Evolutionary conservation across 2,797 vertebrate species (phyloP), one percentile per base, ranked within the genome.

Genomic region (Myiotriccus ornatus): DNA sequence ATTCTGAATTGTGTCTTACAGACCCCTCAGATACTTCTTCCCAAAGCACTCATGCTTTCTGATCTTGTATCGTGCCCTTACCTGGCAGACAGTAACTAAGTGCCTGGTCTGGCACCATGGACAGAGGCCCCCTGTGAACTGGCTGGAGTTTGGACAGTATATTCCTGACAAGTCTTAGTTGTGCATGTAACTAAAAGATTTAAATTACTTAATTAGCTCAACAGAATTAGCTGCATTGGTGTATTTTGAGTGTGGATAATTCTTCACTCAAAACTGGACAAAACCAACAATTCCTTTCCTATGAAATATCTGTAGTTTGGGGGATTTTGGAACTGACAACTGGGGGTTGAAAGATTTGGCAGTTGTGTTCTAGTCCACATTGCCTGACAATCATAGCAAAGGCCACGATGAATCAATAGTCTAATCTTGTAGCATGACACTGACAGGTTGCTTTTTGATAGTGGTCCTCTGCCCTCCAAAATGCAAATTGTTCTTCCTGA

Each of bases 91-190:
- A 37, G 23, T 23, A 30, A 25, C 7, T 44, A 7, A 55, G 53
- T 64, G 49, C 7, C 34, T 64, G 55, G 15, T 23, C 37, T 87
- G 93, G 83, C 76, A 96, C 84, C 93, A 92, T 77, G 93, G 94
- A 96, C 81, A 96, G 94, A 92, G 80, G 37, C 39, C 28, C 49
- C 10, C 8, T 27, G 0, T 49, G 53, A 68, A 52, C 70, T 35
- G 17, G 11, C 47, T 37, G 37, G 8, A 46, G 30, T 8, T 50
- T 35, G 70, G 46, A 12, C 39, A 1, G 4, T 23, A 10, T 9
- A 1, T 41, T 64, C 39, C 37, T 64, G 53, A 30, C 22, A 60
- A 21, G 23, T 8, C 21, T 89, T 53, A 57, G 18, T 89, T 12
- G 3, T 6, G 5, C 39, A 3, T 49, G 25, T 57, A 57, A 39